These are phyloP conservation scores for Parochlus steinenii DNA, from an alignment of 2,888 invertebrate genomes.

Conservation along the genomic window DNA sequence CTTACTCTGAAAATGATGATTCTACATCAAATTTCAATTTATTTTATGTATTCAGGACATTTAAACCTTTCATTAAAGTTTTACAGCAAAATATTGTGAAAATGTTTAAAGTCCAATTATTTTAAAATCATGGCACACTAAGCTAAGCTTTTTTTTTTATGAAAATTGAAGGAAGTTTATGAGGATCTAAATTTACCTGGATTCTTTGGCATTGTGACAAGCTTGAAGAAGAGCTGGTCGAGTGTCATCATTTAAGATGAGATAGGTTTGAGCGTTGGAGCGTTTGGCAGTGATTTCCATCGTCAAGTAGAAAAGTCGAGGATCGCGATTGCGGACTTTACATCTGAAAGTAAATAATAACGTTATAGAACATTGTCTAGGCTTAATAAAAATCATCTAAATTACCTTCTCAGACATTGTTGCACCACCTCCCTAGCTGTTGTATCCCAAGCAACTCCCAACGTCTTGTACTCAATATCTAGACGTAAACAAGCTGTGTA, in stretches of 20 bases:
- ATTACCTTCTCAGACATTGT: constrained; percentile 67
- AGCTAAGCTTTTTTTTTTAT: too few species aligned
- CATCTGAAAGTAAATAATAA: constrained; percentile 22
- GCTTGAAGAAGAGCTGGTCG: constrained; percentile 82
- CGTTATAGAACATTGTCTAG: not conserved
- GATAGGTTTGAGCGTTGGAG: constrained; percentile 63
- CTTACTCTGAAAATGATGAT: too few species aligned
- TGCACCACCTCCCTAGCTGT: constrained; percentile 74
- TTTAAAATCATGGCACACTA: not conserved
- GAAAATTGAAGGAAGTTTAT: constrained; percentile 3
- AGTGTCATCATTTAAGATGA: constrained; percentile 75
- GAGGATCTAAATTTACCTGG: constrained; percentile 42
- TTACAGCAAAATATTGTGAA: too few species aligned
- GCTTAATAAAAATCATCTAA: not conserved
- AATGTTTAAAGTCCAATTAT: not conserved
- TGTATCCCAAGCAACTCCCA: constrained; percentile 77
- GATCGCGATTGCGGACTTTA: constrained; percentile 82
- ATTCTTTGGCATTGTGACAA: constrained; percentile 87
- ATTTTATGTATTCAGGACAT: too few species aligned
- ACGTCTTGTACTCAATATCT: constrained; percentile 91
- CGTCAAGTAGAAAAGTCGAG: constrained; percentile 79
- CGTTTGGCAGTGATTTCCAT: constrained; percentile 86
- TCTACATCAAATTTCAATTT: too few species aligned
- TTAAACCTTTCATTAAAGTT: too few species aligned
- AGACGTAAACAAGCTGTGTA: constrained; percentile 77